Conservation (phyloP, 2,797 vertebrate species). For the Anguilla megastoma region DNA sequence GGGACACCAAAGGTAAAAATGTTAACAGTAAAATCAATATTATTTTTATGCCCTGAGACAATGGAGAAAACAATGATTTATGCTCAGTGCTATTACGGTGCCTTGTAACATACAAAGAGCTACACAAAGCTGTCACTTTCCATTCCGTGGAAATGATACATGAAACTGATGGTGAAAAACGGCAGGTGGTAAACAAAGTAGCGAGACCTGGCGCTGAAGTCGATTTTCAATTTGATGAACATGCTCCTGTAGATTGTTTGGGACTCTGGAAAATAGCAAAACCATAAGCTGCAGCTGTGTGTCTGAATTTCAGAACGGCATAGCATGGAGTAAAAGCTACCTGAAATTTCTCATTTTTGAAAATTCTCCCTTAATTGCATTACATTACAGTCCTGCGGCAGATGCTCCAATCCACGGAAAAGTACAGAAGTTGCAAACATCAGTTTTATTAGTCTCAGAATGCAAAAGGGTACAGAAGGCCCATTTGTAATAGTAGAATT, state of each 20-base stretch:
- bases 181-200: constrained; percentile 52
- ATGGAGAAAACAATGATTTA: constrained; percentile 63
- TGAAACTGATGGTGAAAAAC: constrained; percentile 66
- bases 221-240: constrained; percentile 34
- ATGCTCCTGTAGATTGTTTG: constrained; percentile 10
- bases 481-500: neutral
- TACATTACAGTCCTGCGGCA: neutral
- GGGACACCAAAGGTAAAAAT: constrained; percentile 41
- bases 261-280: constrained; percentile 24
- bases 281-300: neutral
- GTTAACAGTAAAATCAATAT: constrained; percentile 63
- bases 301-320: neutral
- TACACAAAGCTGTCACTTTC: constrained; percentile 57
- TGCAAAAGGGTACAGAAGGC: neutral
- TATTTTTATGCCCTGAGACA: constrained; percentile 58
- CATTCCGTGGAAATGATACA: constrained; percentile 61
- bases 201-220: constrained; percentile 44
- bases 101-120: constrained; percentile 56
- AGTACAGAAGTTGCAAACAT: neutral
- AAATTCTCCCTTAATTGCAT: neutral
- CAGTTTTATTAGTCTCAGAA: neutral
- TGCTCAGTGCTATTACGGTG: constrained; percentile 55
- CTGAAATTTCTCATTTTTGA: neutral
- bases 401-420: neutral
- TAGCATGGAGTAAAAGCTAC: neutral